Conservation (phyloP, 2,797 vertebrate genomes). For the Phoeniculus purpureus region DNA sequence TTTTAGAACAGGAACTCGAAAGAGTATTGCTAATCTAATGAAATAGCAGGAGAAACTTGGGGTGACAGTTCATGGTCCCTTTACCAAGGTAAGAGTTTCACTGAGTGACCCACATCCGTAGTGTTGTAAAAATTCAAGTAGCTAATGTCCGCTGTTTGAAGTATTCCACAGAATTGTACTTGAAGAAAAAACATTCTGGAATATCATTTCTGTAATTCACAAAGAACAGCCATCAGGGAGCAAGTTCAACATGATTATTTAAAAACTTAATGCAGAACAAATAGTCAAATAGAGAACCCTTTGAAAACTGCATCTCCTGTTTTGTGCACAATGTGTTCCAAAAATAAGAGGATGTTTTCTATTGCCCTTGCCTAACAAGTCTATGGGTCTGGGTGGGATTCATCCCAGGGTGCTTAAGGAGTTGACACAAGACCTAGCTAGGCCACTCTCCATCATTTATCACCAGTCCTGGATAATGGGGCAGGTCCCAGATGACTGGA, state of each 20-base stretch:
- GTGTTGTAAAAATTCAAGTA: background rate
- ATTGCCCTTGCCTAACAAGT: background rate
- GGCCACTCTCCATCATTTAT: no score
- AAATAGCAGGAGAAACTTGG: background rate
- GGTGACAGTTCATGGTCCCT: background rate
- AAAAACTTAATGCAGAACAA: background rate
- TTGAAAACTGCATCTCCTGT: background rate
- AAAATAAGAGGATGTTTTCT: conserved; percentile 5
- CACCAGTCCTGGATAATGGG: no score
- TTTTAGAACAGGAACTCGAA: background rate
- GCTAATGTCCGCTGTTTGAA: background rate
- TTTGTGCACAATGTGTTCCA: background rate
- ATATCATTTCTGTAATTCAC: background rate
- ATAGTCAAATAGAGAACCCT: background rate
- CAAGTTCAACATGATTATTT: background rate
- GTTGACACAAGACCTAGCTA: no score
- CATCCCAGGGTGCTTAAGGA: no score
- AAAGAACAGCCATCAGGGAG: background rate
- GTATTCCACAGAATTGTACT: background rate
- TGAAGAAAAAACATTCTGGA: background rate
- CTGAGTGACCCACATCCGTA: background rate
- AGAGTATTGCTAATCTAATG: background rate
- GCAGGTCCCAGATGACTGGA: no score
- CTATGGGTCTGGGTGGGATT: no score
- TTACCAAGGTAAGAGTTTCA: background rate